Conservation (phyloP, 2,113 vertebrate species). For the Melanocharis versteri region DNA sequence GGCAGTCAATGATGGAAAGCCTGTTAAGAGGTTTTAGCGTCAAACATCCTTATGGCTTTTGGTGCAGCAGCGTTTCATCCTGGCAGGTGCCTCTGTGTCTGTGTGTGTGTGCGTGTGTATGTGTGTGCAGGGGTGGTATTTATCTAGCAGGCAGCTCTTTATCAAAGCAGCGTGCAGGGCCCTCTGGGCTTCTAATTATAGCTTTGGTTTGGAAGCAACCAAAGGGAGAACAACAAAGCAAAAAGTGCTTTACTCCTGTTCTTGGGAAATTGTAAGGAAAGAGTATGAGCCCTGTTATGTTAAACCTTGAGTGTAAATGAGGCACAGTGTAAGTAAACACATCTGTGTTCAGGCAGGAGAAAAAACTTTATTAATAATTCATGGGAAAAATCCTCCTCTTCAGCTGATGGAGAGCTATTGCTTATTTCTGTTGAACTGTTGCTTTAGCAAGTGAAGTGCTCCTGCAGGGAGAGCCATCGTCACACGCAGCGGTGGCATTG, state of each 20-base stretch:
- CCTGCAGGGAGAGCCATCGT: neutral
- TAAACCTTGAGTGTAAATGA: slow-evolving; percentile 69
- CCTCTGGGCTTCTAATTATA: slow-evolving; percentile 65
- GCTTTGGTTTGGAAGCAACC: slow-evolving; percentile 56
- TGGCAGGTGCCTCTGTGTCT: neutral
- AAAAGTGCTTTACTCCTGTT: neutral
- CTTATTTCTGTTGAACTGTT: neutral
- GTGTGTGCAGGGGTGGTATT: slow-evolving; percentile 10
- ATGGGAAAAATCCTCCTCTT: slow-evolving; percentile 19
- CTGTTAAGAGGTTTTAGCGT: slow-evolving; percentile 1
- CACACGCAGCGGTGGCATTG: accelerated
- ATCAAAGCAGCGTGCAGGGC: slow-evolving; percentile 60
- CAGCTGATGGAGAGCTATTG: neutral
- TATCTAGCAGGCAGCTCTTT: slow-evolving; percentile 43
- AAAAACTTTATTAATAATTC: slow-evolving; percentile 33
- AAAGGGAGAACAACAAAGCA: slow-evolving; percentile 21
- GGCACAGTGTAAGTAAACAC: slow-evolving; percentile 75
- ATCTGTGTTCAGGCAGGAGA: slow-evolving; percentile 62
- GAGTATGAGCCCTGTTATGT: slow-evolving; percentile 44
- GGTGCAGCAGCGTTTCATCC: neutral
- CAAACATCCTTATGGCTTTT: neutral
- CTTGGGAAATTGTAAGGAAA: slow-evolving; percentile 6
- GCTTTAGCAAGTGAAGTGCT: neutral
- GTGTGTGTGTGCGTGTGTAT: neutral
- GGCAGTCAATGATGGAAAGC: neutral